These are phyloP conservation scores for Lordiphosa clarofinis DNA, from an alignment of 1,140 invertebrate species.

Conservation along the genomic window DNA sequence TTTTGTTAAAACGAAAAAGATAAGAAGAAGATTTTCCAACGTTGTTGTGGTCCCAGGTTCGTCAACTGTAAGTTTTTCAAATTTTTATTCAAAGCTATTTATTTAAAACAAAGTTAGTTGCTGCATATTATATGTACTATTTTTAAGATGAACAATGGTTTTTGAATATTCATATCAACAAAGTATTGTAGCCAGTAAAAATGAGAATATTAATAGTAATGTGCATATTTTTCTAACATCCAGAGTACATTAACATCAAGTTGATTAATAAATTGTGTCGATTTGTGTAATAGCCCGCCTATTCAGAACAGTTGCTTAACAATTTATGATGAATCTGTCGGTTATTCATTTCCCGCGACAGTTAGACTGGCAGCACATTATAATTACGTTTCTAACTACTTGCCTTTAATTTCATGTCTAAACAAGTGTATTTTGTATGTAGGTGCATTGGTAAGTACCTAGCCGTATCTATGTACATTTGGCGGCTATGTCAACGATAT, in stretches of 20 bases:
- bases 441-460: neutral
- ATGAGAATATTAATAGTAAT: neutral
- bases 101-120: too few species aligned
- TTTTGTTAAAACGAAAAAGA: too few species aligned
- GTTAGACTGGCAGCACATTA: slow-evolving; percentile 31
- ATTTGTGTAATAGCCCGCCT: slow-evolving; percentile 9
- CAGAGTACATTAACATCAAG: slow-evolving; percentile 1
- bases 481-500: slow-evolving; percentile 66
- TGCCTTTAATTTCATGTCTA: slow-evolving; percentile 27
- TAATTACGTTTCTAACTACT: slow-evolving; percentile 32
- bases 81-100: too few species aligned
- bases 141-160: too few species aligned
- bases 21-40: too few species aligned
- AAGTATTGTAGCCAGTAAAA: neutral
- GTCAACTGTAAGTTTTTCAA: too few species aligned
- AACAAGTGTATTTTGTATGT: slow-evolving; percentile 39
- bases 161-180: slow-evolving; percentile 10
- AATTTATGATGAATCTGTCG: slow-evolving; percentile 20
- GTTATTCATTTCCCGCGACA: slow-evolving; percentile 21
- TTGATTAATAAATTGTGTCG: slow-evolving; percentile 12
- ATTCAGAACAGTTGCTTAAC: slow-evolving; percentile 15
- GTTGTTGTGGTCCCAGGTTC: too few species aligned
- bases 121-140: neutral
- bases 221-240: neutral
- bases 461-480: slow-evolving; percentile 16